phyloP scores from a whole-genome alignment of 2,888 invertebrate genomes.

The Notocelia uddmanniana region DNA sequence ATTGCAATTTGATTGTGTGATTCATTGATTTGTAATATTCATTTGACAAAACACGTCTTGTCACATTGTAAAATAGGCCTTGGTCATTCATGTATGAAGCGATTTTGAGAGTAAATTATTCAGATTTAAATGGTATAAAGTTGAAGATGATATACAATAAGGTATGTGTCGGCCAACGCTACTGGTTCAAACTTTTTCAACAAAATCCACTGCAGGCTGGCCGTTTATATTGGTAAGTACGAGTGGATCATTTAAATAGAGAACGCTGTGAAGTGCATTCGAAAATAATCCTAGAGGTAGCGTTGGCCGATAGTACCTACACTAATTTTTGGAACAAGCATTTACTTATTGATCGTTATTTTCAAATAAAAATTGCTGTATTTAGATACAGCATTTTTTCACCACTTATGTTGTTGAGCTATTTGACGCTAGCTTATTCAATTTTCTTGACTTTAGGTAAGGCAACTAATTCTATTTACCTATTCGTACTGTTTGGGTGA shows the following conservation, averaged over 20 bases:
- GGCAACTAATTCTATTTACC: not conserved
- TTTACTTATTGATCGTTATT: not conserved
- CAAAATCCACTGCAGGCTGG: too few relatives aligned
- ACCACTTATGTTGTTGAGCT: too few relatives aligned
- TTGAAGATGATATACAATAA: too few relatives aligned
- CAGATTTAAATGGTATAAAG: not conserved
- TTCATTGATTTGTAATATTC: conserved; percentile 61
- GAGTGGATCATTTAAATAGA: too few relatives aligned
- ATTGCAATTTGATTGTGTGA: conserved; percentile 52
- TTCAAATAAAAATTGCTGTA: not conserved
- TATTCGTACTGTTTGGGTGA: too few relatives aligned
- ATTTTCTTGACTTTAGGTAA: not conserved
- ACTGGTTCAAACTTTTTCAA: too few relatives aligned
- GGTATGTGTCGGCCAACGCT: too few relatives aligned
- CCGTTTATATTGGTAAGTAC: too few relatives aligned
- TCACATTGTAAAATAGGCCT: conserved; percentile 12
- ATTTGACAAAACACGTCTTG: conserved; percentile 53
- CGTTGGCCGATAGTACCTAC: too few relatives aligned
- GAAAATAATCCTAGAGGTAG: too few relatives aligned
- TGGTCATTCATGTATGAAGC: conserved; percentile 8
- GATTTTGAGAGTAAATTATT: not conserved
- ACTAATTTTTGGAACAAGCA: not conserved
- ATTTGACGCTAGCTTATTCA: not conserved
- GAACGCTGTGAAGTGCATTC: too few relatives aligned
- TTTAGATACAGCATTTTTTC: too few relatives aligned